These are phyloP conservation scores for Microcebus griseorufus DNA, from an alignment of 2,113 vertebrate species.

Conservation along the genomic window DNA sequence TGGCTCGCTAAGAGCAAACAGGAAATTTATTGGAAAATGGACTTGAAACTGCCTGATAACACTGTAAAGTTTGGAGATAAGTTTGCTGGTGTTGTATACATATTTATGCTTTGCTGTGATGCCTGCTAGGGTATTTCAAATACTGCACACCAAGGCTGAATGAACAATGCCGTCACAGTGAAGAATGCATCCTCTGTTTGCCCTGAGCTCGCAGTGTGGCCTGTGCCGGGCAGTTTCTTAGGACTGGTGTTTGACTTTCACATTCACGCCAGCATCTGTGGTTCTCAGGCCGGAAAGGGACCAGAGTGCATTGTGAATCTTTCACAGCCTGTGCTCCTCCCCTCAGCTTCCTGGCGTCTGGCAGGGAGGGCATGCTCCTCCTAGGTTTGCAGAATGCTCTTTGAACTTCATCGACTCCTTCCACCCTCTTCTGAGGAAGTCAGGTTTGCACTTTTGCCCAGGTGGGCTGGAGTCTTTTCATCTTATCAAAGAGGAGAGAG, in stretches of 20 bases:
- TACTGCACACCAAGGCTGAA: neutral
- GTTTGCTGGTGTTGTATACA: neutral
- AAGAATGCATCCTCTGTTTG: neutral
- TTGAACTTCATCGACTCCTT: neutral
- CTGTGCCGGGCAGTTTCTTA: neutral
- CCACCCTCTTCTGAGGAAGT: neutral
- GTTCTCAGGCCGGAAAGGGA: neutral
- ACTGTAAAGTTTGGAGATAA: neutral
- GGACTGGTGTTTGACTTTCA: neutral
- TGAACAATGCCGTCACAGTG: neutral
- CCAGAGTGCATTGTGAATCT: neutral
- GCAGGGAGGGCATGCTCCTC: neutral
- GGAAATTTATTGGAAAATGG: neutral
- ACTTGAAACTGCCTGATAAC: neutral
- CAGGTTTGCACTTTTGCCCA: neutral
- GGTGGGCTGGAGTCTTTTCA: neutral
- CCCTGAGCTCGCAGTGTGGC: neutral
- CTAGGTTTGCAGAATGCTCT: neutral
- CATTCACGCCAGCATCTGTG: rapidly evolving
- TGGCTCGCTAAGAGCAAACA: neutral
- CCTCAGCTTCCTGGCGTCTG: neutral
- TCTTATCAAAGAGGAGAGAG: neutral
- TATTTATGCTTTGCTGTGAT: neutral
- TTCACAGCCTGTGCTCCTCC: neutral
- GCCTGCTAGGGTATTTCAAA: neutral